phyloP scores from a whole-genome alignment of 2,888 invertebrate species.

The Drosophila picticornis region DNA sequence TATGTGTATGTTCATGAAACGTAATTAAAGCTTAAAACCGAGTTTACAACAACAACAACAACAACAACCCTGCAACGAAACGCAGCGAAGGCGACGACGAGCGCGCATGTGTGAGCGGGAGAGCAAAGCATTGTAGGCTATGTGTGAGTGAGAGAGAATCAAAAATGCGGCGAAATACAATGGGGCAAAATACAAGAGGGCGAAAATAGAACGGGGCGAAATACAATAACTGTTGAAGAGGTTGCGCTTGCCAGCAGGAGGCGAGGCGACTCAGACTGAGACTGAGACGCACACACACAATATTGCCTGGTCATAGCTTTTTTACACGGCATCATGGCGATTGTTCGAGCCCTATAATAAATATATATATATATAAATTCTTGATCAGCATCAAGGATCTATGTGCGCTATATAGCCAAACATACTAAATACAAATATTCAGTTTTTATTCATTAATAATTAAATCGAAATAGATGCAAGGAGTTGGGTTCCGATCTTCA shows the following conservation, averaged over 20 bases:
- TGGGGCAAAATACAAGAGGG: slow-evolving; percentile 4
- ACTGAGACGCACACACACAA: slow-evolving; percentile 8
- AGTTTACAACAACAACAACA: slow-evolving; percentile 74
- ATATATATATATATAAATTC: background rate
- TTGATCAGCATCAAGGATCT: slow-evolving; percentile 5
- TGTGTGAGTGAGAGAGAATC: slow-evolving; percentile 22
- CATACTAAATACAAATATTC: background rate
- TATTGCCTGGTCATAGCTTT: background rate
- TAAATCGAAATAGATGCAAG: background rate
- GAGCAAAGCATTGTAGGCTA: slow-evolving; percentile 31
- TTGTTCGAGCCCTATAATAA: background rate
- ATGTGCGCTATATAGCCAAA: background rate
- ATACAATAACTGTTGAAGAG: slow-evolving; percentile 20
- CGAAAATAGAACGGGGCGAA: slow-evolving; percentile 6
- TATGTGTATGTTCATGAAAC: slow-evolving; percentile 57
- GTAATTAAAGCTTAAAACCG: slow-evolving; percentile 80
- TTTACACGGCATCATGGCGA: background rate
- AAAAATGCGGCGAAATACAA: slow-evolving; percentile 2
- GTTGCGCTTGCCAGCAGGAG: slow-evolving; percentile 42
- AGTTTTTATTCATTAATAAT: background rate
- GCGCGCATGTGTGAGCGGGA: slow-evolving; percentile 63
- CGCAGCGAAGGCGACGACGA: slow-evolving; percentile 34
- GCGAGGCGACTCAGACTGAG: slow-evolving; percentile 23
- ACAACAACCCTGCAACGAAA: slow-evolving; percentile 56
- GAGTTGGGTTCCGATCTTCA: background rate